These are phyloP conservation scores for Hydrolagus affinis DNA, from an alignment of 2,113 vertebrate species.

Conservation along the genomic window DNA sequence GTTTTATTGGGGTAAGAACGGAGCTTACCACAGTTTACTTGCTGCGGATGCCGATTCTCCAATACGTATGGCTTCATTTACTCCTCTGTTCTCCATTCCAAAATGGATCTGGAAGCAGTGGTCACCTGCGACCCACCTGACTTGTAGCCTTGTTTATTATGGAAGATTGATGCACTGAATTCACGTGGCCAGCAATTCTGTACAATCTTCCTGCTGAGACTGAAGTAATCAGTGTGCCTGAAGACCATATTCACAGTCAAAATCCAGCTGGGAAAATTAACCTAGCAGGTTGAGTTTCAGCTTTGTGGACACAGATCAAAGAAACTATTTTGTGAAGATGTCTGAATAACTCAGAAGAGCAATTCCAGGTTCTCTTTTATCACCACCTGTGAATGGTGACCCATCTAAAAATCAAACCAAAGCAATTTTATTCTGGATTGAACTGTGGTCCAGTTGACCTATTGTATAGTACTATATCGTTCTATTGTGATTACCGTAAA, in stretches of 20 bases:
- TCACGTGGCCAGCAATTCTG: not conserved
- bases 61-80: not conserved
- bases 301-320: not conserved
- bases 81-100: not conserved
- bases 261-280: not conserved
- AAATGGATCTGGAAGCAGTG: not conserved
- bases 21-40: not conserved
- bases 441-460: not conserved
- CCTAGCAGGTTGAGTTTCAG: not conserved
- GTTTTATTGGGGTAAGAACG: no score
- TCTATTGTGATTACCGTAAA: not conserved
- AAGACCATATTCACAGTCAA: not conserved
- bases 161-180: not conserved
- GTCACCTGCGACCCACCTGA: not conserved
- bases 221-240: not conserved
- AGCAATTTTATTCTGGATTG: not conserved
- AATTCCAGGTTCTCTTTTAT: not conserved
- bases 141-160: not conserved
- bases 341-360: not conserved
- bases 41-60: not conserved
- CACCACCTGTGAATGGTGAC: not conserved
- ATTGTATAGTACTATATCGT: not conserved
- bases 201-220: not conserved
- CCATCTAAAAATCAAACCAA: not conserved
- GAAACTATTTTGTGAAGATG: not conserved